phyloP scores from a whole-genome alignment of 1,140 invertebrate species.

The Sesamia nonagrioides region DNA sequence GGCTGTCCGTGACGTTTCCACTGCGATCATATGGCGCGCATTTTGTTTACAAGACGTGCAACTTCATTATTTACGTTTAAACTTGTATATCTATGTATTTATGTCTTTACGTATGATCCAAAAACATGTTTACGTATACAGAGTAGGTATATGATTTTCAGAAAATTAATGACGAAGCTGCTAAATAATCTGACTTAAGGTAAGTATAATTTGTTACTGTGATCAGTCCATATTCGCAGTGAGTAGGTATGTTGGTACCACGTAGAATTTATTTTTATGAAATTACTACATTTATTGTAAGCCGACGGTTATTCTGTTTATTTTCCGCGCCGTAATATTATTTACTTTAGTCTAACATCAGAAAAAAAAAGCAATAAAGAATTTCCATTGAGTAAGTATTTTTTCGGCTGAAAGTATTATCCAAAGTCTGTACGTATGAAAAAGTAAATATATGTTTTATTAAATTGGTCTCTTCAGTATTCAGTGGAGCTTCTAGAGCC shows the following conservation, averaged over 20 bases:
- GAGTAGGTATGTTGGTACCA: neutral
- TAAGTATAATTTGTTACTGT: slow-evolving; percentile 13
- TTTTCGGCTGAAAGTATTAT: slow-evolving; percentile 43
- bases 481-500: slow-evolving; percentile 20
- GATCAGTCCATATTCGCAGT: slow-evolving; percentile 10
- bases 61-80: slow-evolving; percentile 26
- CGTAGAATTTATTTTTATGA: slow-evolving; percentile 21
- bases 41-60: slow-evolving; percentile 19
- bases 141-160: neutral
- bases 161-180: slow-evolving; percentile 3
- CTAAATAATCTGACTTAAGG: neutral
- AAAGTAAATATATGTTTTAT: slow-evolving; percentile 50
- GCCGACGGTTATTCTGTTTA: slow-evolving; percentile 11
- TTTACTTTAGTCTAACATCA: slow-evolving; percentile 1
- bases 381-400: slow-evolving; percentile 37
- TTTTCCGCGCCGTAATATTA: slow-evolving; percentile 15
- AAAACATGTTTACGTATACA: neutral
- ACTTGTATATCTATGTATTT: neutral
- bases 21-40: slow-evolving; percentile 60
- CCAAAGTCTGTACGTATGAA: slow-evolving; percentile 16
- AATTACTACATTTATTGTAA: slow-evolving; percentile 16
- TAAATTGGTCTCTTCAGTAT: slow-evolving; percentile 59
- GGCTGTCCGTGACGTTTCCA: slow-evolving; percentile 58
- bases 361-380: slow-evolving; percentile 34
- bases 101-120: slow-evolving; percentile 14